Evolutionary conservation across 2,113 vertebrate genomes (phyloP).

Genomic region (Himantopus leucocephalus): DNA sequence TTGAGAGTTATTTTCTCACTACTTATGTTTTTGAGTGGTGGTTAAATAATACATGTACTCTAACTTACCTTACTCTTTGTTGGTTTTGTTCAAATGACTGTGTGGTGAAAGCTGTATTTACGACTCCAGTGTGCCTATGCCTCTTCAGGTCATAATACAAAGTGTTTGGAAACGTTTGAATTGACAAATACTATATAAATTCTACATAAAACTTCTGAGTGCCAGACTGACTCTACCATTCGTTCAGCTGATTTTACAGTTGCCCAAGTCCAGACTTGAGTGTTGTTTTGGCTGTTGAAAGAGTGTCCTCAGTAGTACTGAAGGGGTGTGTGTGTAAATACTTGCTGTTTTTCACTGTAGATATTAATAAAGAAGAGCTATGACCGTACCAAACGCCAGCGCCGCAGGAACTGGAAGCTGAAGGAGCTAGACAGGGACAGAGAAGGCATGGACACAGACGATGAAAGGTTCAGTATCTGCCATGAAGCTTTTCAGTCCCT

Average conservation of each 20-base stretch:
- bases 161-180: not conserved
- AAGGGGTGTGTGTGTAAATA: not conserved
- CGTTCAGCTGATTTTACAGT: not conserved
- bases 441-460: slow-evolving; percentile 84
- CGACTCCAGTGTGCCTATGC: rapidly evolving
- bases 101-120: not conserved
- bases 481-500: not conserved
- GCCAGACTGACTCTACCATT: not conserved
- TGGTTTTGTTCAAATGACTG: not conserved
- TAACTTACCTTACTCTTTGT: not conserved
- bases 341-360: slow-evolving; percentile 53
- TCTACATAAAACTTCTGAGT: rapidly evolving
- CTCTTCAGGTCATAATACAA: not conserved
- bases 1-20: not conserved
- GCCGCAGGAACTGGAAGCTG: slow-evolving; percentile 93
- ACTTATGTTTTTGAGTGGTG: not conserved
- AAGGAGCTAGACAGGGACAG: slow-evolving; percentile 86
- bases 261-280: not conserved
- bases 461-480: slow-evolving; percentile 83
- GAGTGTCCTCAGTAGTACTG: not conserved
- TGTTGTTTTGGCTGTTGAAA: not conserved
- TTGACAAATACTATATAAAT: not conserved
- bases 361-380: slow-evolving; percentile 96
- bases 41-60: not conserved
- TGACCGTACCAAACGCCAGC: slow-evolving; percentile 84